Conservation (phyloP, 2,888 invertebrate genomes). For the Neelides folsomi region DNA sequence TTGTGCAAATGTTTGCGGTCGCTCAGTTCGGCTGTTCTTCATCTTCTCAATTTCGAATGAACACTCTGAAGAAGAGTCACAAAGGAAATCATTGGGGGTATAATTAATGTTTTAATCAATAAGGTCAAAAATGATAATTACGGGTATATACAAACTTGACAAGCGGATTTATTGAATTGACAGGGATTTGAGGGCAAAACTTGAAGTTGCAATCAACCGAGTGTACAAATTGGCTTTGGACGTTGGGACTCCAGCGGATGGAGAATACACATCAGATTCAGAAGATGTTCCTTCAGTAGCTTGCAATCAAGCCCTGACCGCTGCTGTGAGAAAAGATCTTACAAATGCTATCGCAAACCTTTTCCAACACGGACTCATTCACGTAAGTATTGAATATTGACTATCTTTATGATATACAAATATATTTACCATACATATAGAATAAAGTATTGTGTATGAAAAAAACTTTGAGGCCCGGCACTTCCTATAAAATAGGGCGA, state of each 20-base stretch:
- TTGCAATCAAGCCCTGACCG: constrained; percentile 66
- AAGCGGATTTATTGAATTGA: too few species aligned
- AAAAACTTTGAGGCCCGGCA: too few species aligned
- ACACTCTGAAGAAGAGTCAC: constrained; percentile 67
- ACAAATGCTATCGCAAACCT: constrained; percentile 80
- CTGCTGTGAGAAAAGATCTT: constrained; percentile 79
- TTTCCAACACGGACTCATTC: constrained; percentile 80
- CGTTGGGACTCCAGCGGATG: constrained; percentile 41
- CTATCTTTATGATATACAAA: too few species aligned
- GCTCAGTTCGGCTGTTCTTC: constrained; percentile 83
- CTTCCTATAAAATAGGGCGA: too few species aligned
- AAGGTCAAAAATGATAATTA: too few species aligned
- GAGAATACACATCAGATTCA: constrained; percentile 46
- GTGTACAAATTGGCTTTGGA: constrained; percentile 47
- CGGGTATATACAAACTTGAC: too few species aligned
- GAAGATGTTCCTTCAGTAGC: constrained; percentile 41
- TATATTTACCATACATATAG: too few species aligned
- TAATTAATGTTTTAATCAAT: too few species aligned
- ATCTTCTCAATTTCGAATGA: constrained; percentile 52
- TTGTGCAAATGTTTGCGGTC: constrained; percentile 83
- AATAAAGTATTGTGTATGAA: too few species aligned
- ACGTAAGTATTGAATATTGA: constrained; percentile 36
- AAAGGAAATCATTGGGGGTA: constrained; percentile 90
- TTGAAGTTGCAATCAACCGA: constrained; percentile 68
- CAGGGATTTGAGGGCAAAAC: constrained; percentile 77